Evolutionary conservation across 2,888 invertebrate genomes (phyloP).

Genomic region (Parapristionchus giblindavisi): DNA sequence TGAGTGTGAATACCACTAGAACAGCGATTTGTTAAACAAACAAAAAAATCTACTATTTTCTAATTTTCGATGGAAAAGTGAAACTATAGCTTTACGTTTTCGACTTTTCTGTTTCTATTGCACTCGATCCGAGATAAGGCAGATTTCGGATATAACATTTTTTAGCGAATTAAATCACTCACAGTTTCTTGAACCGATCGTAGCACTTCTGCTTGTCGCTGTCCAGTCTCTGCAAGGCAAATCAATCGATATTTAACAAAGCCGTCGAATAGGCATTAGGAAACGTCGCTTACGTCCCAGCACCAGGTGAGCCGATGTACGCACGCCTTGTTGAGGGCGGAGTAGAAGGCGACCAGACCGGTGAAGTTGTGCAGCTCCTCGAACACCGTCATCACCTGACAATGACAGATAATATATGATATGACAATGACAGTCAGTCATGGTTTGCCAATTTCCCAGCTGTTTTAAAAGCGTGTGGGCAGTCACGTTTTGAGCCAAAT

Average conservation of each 20-base stretch:
- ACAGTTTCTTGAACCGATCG: conserved; percentile 80
- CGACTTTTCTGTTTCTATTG: not conserved
- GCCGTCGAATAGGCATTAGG: not conserved
- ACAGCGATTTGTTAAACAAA: no score
- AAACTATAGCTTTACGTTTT: not conserved
- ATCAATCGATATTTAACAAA: not conserved
- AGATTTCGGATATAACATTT: not conserved
- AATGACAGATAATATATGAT: not conserved
- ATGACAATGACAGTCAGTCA: not conserved
- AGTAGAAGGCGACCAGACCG: conserved; percentile 88
- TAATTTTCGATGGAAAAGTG: no score
- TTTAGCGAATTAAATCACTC: conserved; percentile 31
- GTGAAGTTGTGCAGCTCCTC: conserved; percentile 98
- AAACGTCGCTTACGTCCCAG: conserved; percentile 55
- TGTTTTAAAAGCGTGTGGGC: no score
- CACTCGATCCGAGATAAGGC: not conserved
- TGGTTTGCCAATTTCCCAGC: no score
- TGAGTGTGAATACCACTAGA: no score
- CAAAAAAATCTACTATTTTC: no score
- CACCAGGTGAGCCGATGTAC: conserved; percentile 87
- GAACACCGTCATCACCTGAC: conserved; percentile 92
- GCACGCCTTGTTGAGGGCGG: conserved; percentile 89
- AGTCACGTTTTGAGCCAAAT: no score
- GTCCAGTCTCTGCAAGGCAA: conserved; percentile 66
- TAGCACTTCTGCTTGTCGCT: conserved; percentile 81